Evolutionary conservation across 2,888 invertebrate species (phyloP).

Genomic region (Thymelicus acteon): DNA sequence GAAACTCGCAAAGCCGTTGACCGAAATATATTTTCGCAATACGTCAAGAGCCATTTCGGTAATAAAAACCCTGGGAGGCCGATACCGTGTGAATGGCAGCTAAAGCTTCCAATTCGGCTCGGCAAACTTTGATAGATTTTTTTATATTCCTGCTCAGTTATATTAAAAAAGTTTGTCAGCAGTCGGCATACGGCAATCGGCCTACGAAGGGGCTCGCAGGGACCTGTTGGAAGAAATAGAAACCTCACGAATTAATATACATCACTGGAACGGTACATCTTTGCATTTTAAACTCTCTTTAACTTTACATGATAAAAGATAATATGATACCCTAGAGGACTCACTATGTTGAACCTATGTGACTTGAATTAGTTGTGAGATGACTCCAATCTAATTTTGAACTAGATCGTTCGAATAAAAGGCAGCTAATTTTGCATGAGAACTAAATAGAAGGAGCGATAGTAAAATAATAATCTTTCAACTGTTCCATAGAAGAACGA

Average conservation of each 20-base stretch:
- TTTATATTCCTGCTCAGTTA: conserved; percentile 45
- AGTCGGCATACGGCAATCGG: conserved; percentile 42
- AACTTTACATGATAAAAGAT: too few relatives aligned
- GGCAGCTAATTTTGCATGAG: too few relatives aligned
- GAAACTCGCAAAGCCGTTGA: conserved; percentile 18
- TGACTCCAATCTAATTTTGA: too few relatives aligned
- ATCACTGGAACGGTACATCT: too few relatives aligned
- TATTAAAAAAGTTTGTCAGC: conserved; percentile 51
- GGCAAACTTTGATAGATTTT: conserved; percentile 45
- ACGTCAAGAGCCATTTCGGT: conserved; percentile 24
- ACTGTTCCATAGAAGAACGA: too few relatives aligned
- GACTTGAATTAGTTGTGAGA: too few relatives aligned
- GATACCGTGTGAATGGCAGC: conserved; percentile 37
- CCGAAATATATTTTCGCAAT: conserved; percentile 33
- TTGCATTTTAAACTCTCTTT: too few relatives aligned
- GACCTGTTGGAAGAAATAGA: neutral
- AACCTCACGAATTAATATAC: neutral
- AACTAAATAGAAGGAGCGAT: too few relatives aligned
- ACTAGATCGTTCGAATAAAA: too few relatives aligned
- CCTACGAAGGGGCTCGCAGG: conserved; percentile 24
- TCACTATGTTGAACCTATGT: too few relatives aligned
- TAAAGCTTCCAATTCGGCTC: conserved; percentile 35
- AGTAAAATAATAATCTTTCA: too few relatives aligned
- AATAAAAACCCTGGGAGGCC: conserved; percentile 19
- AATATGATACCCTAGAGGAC: too few relatives aligned